These are phyloP conservation scores for Caenorhabditis remanei DNA, from an alignment of 1,140 invertebrate species.

Conservation along the genomic window DNA sequence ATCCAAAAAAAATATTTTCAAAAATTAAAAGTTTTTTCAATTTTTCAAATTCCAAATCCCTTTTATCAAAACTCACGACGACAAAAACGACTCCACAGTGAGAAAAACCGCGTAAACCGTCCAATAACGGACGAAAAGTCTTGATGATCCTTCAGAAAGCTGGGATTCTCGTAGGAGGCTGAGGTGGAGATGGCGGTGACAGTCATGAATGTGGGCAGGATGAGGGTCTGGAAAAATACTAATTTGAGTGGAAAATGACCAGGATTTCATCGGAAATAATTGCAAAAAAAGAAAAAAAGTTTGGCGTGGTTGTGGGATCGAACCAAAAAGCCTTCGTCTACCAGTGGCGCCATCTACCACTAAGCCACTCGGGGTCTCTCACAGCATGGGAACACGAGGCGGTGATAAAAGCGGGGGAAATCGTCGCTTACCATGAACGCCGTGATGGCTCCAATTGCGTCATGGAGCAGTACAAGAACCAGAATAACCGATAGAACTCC, in stretches of 20 bases:
- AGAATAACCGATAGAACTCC: background rate
- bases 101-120: constrained; percentile 31
- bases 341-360: no score
- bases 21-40: no score
- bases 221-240: background rate
- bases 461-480: background rate
- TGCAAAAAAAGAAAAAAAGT: background rate
- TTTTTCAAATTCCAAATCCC: no score
- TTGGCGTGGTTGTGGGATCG: background rate
- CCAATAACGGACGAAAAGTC: constrained; percentile 28
- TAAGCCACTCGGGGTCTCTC: no score
- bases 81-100: constrained; percentile 28
- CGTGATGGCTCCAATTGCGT: constrained; percentile 18
- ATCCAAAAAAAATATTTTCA: background rate
- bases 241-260: no score
- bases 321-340: no score
- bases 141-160: background rate
- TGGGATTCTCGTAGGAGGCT: background rate
- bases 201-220: constrained; percentile 22
- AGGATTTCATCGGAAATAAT: background rate
- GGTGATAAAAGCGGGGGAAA: no score
- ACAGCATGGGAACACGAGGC: no score
- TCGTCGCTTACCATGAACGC: background rate
- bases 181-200: background rate
- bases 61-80: background rate